These are phyloP conservation scores for Brachirus orientalis DNA, from an alignment of 2,113 vertebrate genomes.

Conservation along the genomic window DNA sequence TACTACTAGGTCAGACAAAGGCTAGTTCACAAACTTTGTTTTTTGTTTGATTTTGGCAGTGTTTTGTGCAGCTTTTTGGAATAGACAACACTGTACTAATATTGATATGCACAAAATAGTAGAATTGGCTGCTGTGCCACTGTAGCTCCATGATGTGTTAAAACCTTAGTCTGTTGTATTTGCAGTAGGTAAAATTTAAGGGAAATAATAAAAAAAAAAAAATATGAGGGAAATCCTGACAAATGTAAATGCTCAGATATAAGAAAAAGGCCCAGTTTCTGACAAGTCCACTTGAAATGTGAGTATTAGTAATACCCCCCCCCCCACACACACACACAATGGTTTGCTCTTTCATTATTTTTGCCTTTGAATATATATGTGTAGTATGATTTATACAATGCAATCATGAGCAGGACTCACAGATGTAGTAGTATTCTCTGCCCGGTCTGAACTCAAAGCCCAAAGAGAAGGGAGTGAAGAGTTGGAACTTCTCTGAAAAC, in stretches of 20 bases:
- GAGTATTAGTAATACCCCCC: too few relatives aligned
- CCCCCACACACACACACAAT: too few relatives aligned
- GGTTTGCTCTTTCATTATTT: too few relatives aligned
- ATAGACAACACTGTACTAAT: background rate
- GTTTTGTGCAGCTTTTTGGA: conserved; percentile 2
- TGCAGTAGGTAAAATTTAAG: too few relatives aligned
- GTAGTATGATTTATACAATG: background rate
- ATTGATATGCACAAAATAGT: too few relatives aligned
- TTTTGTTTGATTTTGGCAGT: background rate
- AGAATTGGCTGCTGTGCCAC: background rate
- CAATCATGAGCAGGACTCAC: conserved; percentile 87
- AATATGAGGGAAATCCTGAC: too few relatives aligned
- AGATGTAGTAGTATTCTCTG: conserved; percentile 99
- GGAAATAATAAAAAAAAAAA: too few relatives aligned
- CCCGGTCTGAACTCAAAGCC: conserved; percentile 99
- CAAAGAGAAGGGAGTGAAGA: conserved; percentile 98
- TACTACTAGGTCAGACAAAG: conserved; percentile 18
- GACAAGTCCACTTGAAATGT: too few relatives aligned
- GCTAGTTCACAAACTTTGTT: background rate
- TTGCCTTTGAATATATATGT: background rate
- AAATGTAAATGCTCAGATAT: background rate
- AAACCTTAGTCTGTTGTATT: too few relatives aligned
- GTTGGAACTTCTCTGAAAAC: conserved; percentile 99
- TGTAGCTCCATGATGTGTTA: background rate
- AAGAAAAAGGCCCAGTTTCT: too few relatives aligned